These are phyloP conservation scores for Lysandra bellargus DNA, from an alignment of 2,888 invertebrate genomes.

Conservation along the genomic window DNA sequence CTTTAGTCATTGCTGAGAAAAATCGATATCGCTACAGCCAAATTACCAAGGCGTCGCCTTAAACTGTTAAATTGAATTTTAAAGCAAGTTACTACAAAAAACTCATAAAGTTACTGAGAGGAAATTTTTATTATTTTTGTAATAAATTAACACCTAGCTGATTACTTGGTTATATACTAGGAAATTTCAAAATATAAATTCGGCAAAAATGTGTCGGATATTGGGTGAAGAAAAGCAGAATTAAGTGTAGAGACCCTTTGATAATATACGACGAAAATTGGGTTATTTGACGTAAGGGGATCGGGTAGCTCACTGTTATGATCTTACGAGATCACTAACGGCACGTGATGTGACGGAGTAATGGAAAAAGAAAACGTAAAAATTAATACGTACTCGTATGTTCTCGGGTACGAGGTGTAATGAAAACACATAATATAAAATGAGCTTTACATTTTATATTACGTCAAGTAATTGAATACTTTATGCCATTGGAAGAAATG, in stretches of 20 bases:
- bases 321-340: constrained; percentile 11
- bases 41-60: too few relatives aligned
- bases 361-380: constrained; percentile 17
- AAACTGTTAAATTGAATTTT: too few relatives aligned
- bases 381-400: neutral
- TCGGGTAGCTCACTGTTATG: constrained; percentile 14
- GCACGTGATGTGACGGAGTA: constrained; percentile 11
- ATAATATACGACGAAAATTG: constrained; percentile 26
- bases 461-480: neutral
- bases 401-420: neutral
- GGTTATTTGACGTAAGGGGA: constrained; percentile 28
- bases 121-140: too few relatives aligned
- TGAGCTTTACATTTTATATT: neutral
- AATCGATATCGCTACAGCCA: too few relatives aligned
- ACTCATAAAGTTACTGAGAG: too few relatives aligned
- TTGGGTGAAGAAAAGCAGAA: constrained; percentile 18
- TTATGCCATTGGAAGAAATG: neutral
- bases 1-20: too few relatives aligned
- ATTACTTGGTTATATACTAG: neutral
- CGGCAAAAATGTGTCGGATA: neutral
- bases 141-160: neutral
- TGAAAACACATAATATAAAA: neutral
- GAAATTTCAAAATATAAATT: neutral
- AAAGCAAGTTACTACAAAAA: too few relatives aligned
- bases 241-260: constrained; percentile 10